Base-by-base conservation (phyloP, 1,140 invertebrate genomes). In the Drosophila fuyamai region DNA sequence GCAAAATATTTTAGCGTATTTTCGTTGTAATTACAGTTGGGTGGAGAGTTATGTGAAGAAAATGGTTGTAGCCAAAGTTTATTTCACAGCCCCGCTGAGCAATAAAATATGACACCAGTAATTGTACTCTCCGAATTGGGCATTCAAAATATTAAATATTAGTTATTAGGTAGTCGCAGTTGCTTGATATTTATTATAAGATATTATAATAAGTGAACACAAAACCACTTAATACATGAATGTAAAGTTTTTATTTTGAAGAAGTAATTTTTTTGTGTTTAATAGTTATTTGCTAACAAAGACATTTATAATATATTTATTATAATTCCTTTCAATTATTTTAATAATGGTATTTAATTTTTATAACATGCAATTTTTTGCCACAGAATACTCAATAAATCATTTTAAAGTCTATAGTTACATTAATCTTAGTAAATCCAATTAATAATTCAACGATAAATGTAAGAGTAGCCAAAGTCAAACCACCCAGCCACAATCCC, bases 401-500 rank as follows among this genome's bases (percentile, higher is more conserved):
- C 0, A 12, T 14, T 9, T 18, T 46, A 29, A 23, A 44, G 1
- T 43, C 29, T 44, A 68, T 12, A 8, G 12, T 8, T 2, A 53
- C 9, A 5, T 57, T 40, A 0, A 55, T 16, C 32, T n/a, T 8
- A 29, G 18, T 32, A 10, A 38, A 6, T 48, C 32, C 61, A 2
- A 47, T 8, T 12, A 68, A 6, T 2, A 68, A 35, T 13, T 85
- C 82, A 0, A 48, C 14, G 7, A 61, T 5, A 56, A 81, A 85
- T 1, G 48, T 44, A 4, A 76, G 4, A 3, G 46, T 29, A 8
- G 74, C 60, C 18, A 86, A 18, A 2, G 78, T 5, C 50, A 85
- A 65, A 16, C 82, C 82, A 14, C 13, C 43, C 36, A 85, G 3
- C 82, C 82, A 85, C 27, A 85, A 16, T 0, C 23, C 61, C 7